These are phyloP conservation scores for Thaumatotibia leucotreta DNA, from an alignment of 1,140 invertebrate genomes.

Conservation along the genomic window DNA sequence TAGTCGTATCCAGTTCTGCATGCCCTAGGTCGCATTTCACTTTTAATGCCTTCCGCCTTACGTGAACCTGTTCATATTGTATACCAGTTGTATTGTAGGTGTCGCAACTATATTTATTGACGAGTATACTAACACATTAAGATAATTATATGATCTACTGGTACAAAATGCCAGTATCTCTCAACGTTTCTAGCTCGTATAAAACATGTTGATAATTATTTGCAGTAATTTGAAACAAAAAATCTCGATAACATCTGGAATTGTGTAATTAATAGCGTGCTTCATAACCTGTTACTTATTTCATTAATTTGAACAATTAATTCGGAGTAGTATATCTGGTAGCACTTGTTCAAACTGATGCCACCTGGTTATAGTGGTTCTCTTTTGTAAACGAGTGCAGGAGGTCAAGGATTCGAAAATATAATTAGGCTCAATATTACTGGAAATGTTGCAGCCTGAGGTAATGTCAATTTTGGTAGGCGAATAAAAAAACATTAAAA, in stretches of 20 bases:
- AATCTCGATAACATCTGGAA: too few species aligned
- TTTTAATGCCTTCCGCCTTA: slow-evolving; percentile 1
- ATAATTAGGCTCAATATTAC: neutral
- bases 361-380: neutral
- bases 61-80: neutral
- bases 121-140: neutral
- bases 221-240: too few species aligned
- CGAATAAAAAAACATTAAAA: too few species aligned
- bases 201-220: too few species aligned
- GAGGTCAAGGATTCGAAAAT: neutral
- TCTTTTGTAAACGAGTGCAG: neutral
- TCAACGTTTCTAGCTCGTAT: too few species aligned
- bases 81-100: neutral
- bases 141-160: neutral
- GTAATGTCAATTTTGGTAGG: too few species aligned
- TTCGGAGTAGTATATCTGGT: neutral
- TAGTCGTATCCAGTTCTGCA: neutral
- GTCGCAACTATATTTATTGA: neutral
- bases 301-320: neutral
- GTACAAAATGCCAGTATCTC: too few species aligned
- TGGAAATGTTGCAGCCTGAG: too few species aligned
- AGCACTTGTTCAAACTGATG: neutral
- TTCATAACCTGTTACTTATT: neutral
- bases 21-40: slow-evolving; percentile 9
- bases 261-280: neutral